A percentile compares a stretch with the other conserved stretches of the same genome.
Conservation (phyloP, 2,888 invertebrate species). For the Lordiphosa andalusiaca region DNA sequence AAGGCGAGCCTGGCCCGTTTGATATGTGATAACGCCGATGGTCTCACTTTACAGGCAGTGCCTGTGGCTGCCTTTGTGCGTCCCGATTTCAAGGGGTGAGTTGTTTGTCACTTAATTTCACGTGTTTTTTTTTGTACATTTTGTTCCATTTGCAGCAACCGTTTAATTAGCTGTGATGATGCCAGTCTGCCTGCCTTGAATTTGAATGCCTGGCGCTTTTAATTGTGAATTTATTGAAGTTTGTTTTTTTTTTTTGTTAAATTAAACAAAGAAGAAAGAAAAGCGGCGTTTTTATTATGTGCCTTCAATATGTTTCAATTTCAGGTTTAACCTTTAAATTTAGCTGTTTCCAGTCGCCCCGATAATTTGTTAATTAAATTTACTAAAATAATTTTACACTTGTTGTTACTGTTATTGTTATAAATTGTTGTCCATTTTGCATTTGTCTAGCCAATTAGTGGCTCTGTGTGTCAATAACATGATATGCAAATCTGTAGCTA, state of each 20-base stretch:
- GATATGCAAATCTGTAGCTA: constrained; percentile 36
- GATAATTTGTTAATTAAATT: constrained; percentile 43
- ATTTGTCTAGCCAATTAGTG: constrained; percentile 47
- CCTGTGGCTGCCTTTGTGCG: constrained; percentile 84
- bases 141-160: constrained; percentile 83
- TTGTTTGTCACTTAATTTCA: not conserved
- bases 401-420: constrained; percentile 11
- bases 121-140: not conserved
- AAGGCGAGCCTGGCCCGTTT: constrained; percentile 86
- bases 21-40: constrained; percentile 89
- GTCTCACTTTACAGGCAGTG: constrained; percentile 82
- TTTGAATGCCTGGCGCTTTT: constrained; percentile 83
- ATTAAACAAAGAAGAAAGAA: constrained; percentile 9
- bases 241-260: constrained; percentile 33
- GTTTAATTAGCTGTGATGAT: constrained; percentile 84
- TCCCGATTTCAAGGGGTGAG: constrained; percentile 83
- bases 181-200: constrained; percentile 83
- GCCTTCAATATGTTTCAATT: constrained; percentile 9
- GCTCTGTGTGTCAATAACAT: constrained; percentile 24
- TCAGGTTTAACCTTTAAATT: constrained; percentile 16
- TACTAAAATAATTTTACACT: constrained; percentile 31
- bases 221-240: constrained; percentile 31
- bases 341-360: constrained; percentile 19
- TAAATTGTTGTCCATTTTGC: constrained; percentile 24
- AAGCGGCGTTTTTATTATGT: constrained; percentile 13